Percentiles rank a stretch among this genome's conserved stretches.
Conservation (phyloP, 2,888 invertebrate species). For the Abrostola tripartita region DNA sequence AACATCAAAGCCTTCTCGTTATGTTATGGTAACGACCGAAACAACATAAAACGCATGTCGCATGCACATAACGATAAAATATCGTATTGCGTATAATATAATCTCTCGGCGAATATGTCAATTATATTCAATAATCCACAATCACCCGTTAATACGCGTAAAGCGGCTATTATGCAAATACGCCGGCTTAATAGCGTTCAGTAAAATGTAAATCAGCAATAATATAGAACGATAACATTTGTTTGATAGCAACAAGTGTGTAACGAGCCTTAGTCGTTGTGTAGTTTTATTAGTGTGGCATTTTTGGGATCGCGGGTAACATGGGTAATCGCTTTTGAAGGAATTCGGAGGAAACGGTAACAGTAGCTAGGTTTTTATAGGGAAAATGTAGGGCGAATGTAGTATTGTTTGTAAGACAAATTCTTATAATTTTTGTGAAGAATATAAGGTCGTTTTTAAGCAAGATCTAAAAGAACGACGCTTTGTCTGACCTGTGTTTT, state of each 20-base stretch:
- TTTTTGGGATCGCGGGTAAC: slow-evolving; percentile 3
- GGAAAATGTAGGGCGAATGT: neutral
- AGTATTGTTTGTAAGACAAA: neutral
- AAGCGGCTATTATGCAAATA: slow-evolving; percentile 71
- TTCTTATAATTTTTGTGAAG: neutral
- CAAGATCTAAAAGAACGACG: neutral
- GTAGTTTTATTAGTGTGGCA: slow-evolving; percentile 16
- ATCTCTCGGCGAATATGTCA: slow-evolving; percentile 32
- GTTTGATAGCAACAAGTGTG: slow-evolving; percentile 62
- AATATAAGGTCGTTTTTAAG: neutral
- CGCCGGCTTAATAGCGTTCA: slow-evolving; percentile 60
- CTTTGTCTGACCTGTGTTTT: neutral
- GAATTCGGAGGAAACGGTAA: slow-evolving; percentile 4
- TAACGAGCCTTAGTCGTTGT: slow-evolving; percentile 36
- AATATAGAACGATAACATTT: slow-evolving; percentile 47
- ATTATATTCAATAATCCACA: slow-evolving; percentile 64
- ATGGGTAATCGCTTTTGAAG: slow-evolving; percentile 2
- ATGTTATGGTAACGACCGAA: slow-evolving; percentile 3
- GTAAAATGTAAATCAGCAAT: slow-evolving; percentile 69
- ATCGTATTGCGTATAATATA: slow-evolving; percentile 21
- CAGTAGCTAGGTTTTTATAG: neutral
- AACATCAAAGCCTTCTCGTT: neutral
- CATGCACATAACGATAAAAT: slow-evolving; percentile 16
- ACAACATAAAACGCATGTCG: slow-evolving; percentile 14
- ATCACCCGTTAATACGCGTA: slow-evolving; percentile 62